Base-by-base conservation (phyloP, 1,140 invertebrate species). In the Seison nebaliae region DNA sequence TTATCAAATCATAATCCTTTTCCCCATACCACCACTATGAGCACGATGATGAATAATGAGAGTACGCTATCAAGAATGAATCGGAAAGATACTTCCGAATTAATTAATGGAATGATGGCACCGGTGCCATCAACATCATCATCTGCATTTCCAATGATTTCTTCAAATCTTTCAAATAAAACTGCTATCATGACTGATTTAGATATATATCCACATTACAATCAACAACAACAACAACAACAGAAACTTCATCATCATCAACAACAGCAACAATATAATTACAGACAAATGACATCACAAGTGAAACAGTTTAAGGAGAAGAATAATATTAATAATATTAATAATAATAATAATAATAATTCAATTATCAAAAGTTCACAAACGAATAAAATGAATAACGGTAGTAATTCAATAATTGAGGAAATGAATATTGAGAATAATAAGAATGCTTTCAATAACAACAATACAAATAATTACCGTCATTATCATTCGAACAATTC, bases 121-220 rank as follows among this genome's bases (percentile, higher is more conserved):
- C 29, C 9, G 23, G 31, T 12, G 21, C 37, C n/a, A n/a, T n/a
- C n/a, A n/a, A n/a, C n/a, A n/a, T n/a, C n/a, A n/a, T n/a, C n/a
- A n/a, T n/a, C n/a, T n/a, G n/a, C n/a, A n/a, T n/a, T n/a, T n/a
- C n/a, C n/a, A n/a, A n/a, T n/a, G n/a, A n/a, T n/a, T n/a, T n/a
- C n/a, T n/a, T n/a, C 0, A 39, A 39, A 31, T 39, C 37, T 15
- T 32, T 32, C 15, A 26, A 30, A 8, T 30, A 39, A 32, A 28
- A 32, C 22, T 39, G 33, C 29, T 28, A 39, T 1, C 37, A 39
- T 14, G 33, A 32, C 11, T 39, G 37, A 30, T 39, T 30, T 17
- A 33, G 15, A 39, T 32, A 16, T 28, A 39, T 15, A 32, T 7
- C 17, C 20, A 19, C 23, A 28, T 18, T 9, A 17, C 12, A 14